Base-by-base conservation (phyloP, 2,888 invertebrate genomes). In the Chrysotoxum bicinctum region DNA sequence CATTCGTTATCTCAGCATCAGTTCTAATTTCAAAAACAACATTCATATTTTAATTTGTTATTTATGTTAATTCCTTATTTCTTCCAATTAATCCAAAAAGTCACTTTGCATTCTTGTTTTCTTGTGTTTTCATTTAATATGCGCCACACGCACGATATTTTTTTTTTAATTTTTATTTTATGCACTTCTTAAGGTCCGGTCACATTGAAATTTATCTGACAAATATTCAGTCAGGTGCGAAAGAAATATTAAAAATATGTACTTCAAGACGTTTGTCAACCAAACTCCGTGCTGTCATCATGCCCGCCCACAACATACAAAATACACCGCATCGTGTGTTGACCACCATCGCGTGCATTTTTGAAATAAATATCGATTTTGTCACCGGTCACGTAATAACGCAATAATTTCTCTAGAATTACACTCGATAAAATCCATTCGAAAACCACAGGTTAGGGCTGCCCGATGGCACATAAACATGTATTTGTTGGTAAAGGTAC, bases 341-440 rank as follows among this genome's bases (percentile, higher is more conserved):
- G 60, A 66, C 75, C 79, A 60, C 16, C 40, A 26, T 64, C 66
- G 66, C 81, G 56, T 85, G 81, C 73, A 81, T 62, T 77, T 85
- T 85, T 62, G 69, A 50, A 74, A 19, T 64, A 37, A 73, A 60
- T 76, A 85, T 85, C 81, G 85, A 76, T 85, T 85, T 81, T 77
- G 76, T 81, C 85, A 75, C 58, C 69, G 64, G 79, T 75, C 84
- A 81, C 81, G 80, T 73, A 64, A 81, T 52, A 69, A 72, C 48
- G 72, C 62, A 76, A 73, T 81, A 77, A 73, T 64, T 85, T 62
- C 79, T 35, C 58, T 72, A 45, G 35, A 75, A 83, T 78, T 77
- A 78, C 1, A 35, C 40, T 52, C 73, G 69, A 69, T 64, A 69
- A 73, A 58, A 69, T 76, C 69, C 62, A 77, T 64, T 64, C 2